Evolutionary conservation across 2,113 vertebrate species (phyloP).

Genomic region (Heloderma charlesbogerti): DNA sequence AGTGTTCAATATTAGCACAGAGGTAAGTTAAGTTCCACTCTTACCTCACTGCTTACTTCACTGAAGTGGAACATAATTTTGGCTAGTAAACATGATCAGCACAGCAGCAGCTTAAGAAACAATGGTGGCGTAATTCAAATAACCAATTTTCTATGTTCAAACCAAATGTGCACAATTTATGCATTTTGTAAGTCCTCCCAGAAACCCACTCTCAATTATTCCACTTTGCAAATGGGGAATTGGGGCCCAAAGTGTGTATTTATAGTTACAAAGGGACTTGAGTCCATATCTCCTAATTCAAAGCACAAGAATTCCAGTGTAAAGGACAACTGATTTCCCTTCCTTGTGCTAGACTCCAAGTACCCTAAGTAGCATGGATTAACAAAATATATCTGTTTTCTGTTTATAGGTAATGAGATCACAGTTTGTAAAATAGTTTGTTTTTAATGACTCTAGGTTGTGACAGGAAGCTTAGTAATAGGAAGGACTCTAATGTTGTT

Average conservation of each 20-base stretch:
- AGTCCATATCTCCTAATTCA: not conserved
- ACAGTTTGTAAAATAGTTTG: conserved; percentile 21
- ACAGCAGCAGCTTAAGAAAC: not conserved
- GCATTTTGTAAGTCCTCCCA: not conserved
- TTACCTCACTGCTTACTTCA: not conserved
- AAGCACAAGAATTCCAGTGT: not conserved
- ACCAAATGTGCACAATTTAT: not conserved
- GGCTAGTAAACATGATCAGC: no score
- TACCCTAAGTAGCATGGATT: not conserved
- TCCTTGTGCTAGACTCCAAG: not conserved
- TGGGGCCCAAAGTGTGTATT: not conserved
- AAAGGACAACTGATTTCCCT: not conserved
- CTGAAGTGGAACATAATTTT: not conserved
- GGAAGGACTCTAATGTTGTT: conserved; percentile 44
- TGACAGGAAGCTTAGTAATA: conserved; percentile 42
- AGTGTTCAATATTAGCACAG: no score
- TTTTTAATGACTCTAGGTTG: conserved; percentile 35
- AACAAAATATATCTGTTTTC: conserved; percentile 30
- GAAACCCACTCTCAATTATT: not conserved
- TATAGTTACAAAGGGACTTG: not conserved
- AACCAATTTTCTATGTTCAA: not conserved
- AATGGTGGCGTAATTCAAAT: not conserved
- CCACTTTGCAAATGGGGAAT: not conserved
- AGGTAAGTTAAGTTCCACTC: not conserved
- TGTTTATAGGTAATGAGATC: conserved; percentile 32